A percentile compares a stretch with the other conserved stretches of the same genome.
Conservation (phyloP, 1,140 invertebrate species). For the Nixonia krombeini region DNA sequence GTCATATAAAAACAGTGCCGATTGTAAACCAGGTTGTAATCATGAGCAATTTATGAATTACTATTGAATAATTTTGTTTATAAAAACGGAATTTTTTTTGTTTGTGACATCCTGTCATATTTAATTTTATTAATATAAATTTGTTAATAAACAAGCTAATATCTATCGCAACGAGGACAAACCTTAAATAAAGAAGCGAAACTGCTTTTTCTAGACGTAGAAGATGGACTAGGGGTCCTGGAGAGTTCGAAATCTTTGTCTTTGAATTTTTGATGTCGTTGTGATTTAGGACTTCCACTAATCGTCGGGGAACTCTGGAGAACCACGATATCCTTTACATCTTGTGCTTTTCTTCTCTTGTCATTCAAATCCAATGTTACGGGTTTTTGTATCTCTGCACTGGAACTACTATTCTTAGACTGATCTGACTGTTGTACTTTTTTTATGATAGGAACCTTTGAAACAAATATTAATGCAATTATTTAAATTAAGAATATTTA, state of each 20-base stretch:
- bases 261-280: constrained; percentile 67
- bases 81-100: too few species aligned
- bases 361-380: constrained; percentile 62
- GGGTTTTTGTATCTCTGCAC: constrained; percentile 61
- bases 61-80: too few species aligned
- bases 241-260: constrained; percentile 65
- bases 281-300: constrained; percentile 59
- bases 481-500: not conserved
- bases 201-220: constrained; percentile 82
- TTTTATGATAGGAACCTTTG: constrained; percentile 55
- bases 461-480: not conserved
- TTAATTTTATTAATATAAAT: not conserved
- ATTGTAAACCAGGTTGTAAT: too few species aligned
- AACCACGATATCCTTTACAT: constrained; percentile 57
- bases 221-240: constrained; percentile 73
- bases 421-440: constrained; percentile 39
- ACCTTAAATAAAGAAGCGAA: constrained; percentile 84
- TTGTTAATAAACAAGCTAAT: constrained; percentile 1
- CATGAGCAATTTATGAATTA: too few species aligned
- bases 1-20: constrained; percentile 6
- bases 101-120: too few species aligned
- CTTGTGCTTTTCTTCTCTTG: constrained; percentile 58
- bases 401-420: constrained; percentile 22
- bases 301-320: constrained; percentile 53
- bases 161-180: constrained; percentile 23